Conservation (phyloP, 2,113 vertebrate species). For the Galbula dea region DNA sequence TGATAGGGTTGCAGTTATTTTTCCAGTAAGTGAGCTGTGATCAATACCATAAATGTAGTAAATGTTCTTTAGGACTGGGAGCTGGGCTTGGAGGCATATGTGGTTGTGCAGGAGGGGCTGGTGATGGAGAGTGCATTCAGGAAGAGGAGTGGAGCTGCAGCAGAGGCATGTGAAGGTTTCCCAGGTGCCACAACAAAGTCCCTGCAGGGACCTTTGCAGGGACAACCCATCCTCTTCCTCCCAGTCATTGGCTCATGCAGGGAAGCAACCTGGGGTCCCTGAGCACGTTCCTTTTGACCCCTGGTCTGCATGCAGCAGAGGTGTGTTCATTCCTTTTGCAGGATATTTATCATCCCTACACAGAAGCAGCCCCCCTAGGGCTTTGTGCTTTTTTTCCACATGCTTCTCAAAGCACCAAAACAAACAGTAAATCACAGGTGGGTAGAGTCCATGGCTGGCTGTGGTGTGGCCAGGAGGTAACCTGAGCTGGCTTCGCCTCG, state of each 20-base stretch:
- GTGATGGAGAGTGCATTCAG: background rate
- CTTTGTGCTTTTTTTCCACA: background rate
- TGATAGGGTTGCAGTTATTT: background rate
- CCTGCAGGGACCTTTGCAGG: background rate
- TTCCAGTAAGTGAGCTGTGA: background rate
- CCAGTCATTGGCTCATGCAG: accelerated
- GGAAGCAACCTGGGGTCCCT: background rate
- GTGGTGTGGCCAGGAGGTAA: accelerated
- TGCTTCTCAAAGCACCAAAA: background rate
- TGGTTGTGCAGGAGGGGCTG: background rate
- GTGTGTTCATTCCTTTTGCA: background rate
- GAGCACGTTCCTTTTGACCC: background rate
- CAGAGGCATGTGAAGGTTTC: background rate
- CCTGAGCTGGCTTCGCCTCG: background rate
- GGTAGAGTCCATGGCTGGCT: background rate
- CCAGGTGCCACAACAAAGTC: background rate
- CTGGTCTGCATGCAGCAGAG: background rate
- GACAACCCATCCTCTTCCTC: background rate
- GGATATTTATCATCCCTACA: background rate
- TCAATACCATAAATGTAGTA: background rate
- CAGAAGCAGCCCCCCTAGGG: background rate
- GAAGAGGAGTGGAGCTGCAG: background rate
- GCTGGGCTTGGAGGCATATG: accelerated
- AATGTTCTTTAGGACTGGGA: background rate
- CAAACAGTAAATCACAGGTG: background rate